Base-by-base conservation (phyloP, 2,113 vertebrate genomes). In the Atlantisia rogersi region DNA sequence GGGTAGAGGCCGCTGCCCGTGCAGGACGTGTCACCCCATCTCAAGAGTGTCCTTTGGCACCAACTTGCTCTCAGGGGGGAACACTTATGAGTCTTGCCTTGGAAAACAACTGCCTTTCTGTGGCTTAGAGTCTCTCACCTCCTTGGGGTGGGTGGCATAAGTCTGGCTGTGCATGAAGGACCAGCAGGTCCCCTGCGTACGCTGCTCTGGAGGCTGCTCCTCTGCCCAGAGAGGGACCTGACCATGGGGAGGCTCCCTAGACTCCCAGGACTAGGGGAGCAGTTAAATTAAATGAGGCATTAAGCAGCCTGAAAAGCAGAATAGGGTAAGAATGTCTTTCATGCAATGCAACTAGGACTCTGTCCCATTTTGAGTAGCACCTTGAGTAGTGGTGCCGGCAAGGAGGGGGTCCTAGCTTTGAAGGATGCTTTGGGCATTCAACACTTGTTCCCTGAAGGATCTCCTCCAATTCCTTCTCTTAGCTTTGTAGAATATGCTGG, bases 61-160 rank as follows among this genome's bases (percentile, higher is more conserved):
- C 7, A 4, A 32, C 15, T 48, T 63, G 46, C 18, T 26, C 44
- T 70, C 3, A 2, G 19, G 44, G 44, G 48, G 56, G 42, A 15
- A 71, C 29, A 12, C 4, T n/a, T 32, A 12, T 0, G 32, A 35
- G 60, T 15, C 35, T 77, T 88, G 35, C 24, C 25, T 44, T 69
- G 39, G 64, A 67, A 35, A 85, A 56, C 42, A 93, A 15, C 5
- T 24, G 76, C 12, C 18, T 10, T 81, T 83, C 35, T 64, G 56
- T 60, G 39, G 44, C 59, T 40, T 64, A 63, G 15, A 40, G 50
- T n/a, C 24, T n/a, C 24, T 65, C 63, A 21, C n/a, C 22, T 84
- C 16, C n/a, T n/a, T 2, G 28, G 46, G 26, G 19, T 44, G 48
- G 62, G 40, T 29, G 67, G 42, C 50, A 46, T 0, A 0, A 80